A percentile compares a stretch with the other conserved stretches of the same genome.
Evolutionary conservation across 2,888 invertebrate species (phyloP).

Genomic region (Hecatera dysodea): DNA sequence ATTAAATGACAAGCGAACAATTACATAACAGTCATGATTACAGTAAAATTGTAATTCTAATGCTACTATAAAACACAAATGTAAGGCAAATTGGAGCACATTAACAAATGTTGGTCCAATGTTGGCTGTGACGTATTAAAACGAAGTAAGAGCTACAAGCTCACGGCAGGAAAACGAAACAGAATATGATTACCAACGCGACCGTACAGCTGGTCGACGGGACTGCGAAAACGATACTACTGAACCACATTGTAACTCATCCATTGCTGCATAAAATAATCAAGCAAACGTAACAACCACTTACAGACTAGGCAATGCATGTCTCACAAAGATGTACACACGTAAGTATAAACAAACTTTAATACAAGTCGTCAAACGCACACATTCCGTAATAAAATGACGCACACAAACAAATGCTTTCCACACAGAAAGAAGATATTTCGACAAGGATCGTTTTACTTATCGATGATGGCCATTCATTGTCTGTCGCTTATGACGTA

Average conservation of each 20-base stretch:
- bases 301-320: constrained; percentile 35
- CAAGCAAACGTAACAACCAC: rapidly evolving
- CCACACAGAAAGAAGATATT: constrained; percentile 76
- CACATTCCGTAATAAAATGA: constrained; percentile 62
- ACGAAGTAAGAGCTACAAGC: constrained; percentile 73
- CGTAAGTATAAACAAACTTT: background rate
- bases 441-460: constrained; percentile 72
- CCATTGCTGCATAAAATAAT: constrained; percentile 64
- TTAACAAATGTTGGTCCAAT: constrained; percentile 64
- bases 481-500: constrained; percentile 51
- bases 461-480: constrained; percentile 65
- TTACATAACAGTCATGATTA: constrained; percentile 50
- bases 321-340: background rate
- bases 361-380: constrained; percentile 63
- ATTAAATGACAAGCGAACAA: constrained; percentile 30
- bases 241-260: constrained; percentile 26
- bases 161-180: constrained; percentile 83
- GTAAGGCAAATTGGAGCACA: constrained; percentile 31
- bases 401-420: constrained; percentile 67
- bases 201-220: constrained; percentile 80
- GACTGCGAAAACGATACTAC: constrained; percentile 62
- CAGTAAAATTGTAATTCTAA: constrained; percentile 50
- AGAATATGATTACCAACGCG: constrained; percentile 82
- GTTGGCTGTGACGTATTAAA: constrained; percentile 66
- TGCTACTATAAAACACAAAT: constrained; percentile 47